Conservation (phyloP, 1,140 invertebrate species). For the Thereuonema tuberculata region DNA sequence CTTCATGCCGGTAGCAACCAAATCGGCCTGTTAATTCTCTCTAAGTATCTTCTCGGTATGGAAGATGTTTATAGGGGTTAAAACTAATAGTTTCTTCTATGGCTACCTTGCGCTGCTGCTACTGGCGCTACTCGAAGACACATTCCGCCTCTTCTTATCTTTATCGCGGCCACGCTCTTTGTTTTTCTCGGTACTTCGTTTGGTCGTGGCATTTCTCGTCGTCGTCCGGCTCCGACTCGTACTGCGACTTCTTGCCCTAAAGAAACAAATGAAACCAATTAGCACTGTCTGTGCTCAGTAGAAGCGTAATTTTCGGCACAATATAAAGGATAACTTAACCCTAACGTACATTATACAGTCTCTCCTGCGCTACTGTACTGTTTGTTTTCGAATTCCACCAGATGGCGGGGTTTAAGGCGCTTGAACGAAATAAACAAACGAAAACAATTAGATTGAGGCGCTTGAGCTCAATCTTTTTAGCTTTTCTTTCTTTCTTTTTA, state of each 20-base stretch:
- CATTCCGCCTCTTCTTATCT: constrained; percentile 47
- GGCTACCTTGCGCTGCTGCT: constrained; percentile 51
- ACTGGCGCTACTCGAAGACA: constrained; percentile 57
- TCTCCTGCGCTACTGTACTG: no score
- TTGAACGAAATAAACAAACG: no score
- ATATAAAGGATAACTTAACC: no score
- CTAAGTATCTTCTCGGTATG: not conserved
- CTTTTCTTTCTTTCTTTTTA: no score
- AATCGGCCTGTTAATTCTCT: not conserved
- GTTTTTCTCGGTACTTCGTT: not conserved
- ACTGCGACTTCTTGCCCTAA: constrained; percentile 10
- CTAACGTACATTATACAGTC: no score
- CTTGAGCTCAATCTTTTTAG: no score
- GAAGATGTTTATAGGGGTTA: not conserved
- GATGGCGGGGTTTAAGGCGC: no score
- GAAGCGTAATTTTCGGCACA: no score
- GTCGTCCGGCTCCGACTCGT: not conserved
- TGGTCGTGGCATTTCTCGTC: not conserved
- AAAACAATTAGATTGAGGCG: no score
- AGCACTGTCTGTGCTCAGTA: no score
- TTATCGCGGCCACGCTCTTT: constrained; percentile 22
- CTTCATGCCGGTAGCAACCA: no score
- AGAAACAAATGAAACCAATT: not conserved
- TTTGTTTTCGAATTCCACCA: no score
- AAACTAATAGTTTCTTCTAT: not conserved